A percentile compares a stretch with the other conserved stretches of the same genome.
phyloP scores from a whole-genome alignment of 1,140 invertebrate genomes.

The Tetragnatha versicolor region DNA sequence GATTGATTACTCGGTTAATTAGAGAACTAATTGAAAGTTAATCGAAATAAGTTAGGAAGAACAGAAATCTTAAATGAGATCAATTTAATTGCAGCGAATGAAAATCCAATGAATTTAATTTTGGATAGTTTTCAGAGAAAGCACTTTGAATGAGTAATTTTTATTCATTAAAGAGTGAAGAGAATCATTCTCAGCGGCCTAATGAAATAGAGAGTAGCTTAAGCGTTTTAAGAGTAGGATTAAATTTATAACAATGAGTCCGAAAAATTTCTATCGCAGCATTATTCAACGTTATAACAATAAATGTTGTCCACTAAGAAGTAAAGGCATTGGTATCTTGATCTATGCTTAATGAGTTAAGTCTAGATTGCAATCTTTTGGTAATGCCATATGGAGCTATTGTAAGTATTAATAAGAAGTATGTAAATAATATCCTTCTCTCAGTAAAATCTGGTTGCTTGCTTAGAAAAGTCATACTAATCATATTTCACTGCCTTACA shows the following conservation, averaged over 20 bases:
- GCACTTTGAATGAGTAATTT: constrained; percentile 21
- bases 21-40: constrained; percentile 27
- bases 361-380: no score
- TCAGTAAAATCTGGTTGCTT: no score
- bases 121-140: not conserved
- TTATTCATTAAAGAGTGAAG: constrained; percentile 19
- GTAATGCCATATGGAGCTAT: no score
- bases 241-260: not conserved
- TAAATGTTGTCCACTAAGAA: no score
- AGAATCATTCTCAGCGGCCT: not conserved
- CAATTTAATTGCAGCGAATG: constrained; percentile 24
- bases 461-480: no score
- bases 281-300: no score
- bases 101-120: not conserved
- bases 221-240: not conserved
- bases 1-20: constrained; percentile 27
- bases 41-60: constrained; percentile 20
- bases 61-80: constrained; percentile 11
- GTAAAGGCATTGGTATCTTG: no score
- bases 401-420: no score
- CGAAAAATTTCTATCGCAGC: not conserved
- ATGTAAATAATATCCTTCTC: no score
- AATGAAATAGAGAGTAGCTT: not conserved
- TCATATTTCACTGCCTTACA: no score
- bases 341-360: no score